Evolutionary conservation across 2,797 vertebrate species (phyloP).

Genomic region (Pipistrellus pipistrellus): DNA sequence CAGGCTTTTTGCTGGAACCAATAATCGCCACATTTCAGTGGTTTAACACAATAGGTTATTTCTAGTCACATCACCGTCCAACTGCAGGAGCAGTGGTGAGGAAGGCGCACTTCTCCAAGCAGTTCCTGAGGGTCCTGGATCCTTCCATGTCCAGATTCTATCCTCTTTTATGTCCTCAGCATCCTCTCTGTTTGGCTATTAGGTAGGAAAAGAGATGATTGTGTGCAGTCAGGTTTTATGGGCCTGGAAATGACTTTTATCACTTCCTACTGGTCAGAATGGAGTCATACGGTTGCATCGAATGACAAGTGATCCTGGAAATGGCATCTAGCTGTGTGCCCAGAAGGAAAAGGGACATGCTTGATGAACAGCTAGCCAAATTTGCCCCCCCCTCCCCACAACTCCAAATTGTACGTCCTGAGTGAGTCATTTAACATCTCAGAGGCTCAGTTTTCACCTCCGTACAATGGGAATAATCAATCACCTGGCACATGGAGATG

Average conservation of each 20-base stretch:
- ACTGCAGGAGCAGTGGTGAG: background rate
- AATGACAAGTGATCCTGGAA: background rate
- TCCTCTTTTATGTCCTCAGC: background rate
- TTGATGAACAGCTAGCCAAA: background rate
- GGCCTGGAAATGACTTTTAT: background rate
- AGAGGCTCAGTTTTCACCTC: conserved; percentile 42
- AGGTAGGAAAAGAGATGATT: background rate
- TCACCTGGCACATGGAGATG: background rate
- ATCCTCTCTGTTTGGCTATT: background rate
- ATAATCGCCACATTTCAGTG: background rate
- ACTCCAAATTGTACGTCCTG: background rate
- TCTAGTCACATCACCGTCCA: background rate
- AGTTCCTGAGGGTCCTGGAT: background rate
- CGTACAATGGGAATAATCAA: background rate
- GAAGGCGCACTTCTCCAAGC: background rate
- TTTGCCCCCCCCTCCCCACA: background rate
- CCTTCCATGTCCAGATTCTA: background rate
- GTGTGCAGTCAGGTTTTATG: background rate
- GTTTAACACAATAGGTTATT: background rate
- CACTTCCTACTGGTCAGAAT: background rate
- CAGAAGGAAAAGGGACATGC: background rate
- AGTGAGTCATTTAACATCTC: background rate
- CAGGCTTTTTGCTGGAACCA: conserved; percentile 15
- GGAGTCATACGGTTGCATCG: background rate
- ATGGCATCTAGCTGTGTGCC: background rate